These are phyloP conservation scores for Agraylea sexmaculata DNA, from an alignment of 1,140 invertebrate species.

Conservation along the genomic window DNA sequence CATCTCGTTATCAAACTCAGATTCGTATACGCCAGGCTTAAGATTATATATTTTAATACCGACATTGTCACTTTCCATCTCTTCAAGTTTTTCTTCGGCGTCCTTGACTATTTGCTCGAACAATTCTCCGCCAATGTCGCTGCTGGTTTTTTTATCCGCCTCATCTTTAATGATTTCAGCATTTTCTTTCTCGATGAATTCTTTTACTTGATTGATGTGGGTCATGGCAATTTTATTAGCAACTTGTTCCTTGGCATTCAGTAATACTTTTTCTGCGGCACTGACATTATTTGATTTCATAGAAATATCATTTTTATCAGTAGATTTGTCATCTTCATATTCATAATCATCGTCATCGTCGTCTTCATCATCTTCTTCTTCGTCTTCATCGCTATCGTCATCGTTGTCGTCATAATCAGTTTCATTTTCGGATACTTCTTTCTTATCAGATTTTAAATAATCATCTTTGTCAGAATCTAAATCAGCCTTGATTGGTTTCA, in stretches of 20 bases:
- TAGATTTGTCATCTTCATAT: conserved; percentile 25
- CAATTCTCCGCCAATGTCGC: background rate
- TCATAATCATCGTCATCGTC: conserved; percentile 22
- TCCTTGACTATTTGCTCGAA: background rate
- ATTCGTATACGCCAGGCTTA: too few species aligned
- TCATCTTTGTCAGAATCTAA: conserved; percentile 31
- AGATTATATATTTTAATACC: too few species aligned
- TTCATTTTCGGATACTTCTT: conserved; percentile 25
- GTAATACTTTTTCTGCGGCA: conserved; percentile 24
- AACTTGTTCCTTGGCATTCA: conserved; percentile 17
- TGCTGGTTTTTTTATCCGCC: background rate
- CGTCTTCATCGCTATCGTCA: conserved; percentile 16
- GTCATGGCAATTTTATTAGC: conserved; percentile 19
- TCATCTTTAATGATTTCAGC: conserved; percentile 2
- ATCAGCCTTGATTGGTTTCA: conserved; percentile 15
- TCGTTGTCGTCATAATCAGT: conserved; percentile 22
- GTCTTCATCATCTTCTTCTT: conserved; percentile 20
- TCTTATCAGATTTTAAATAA: conserved; percentile 14
- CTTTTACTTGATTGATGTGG: conserved; percentile 25
- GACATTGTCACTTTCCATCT: background rate
- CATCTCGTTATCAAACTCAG: too few species aligned
- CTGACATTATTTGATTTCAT: conserved; percentile 7
- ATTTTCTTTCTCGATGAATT: conserved; percentile 29
- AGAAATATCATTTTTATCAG: conserved; percentile 19
- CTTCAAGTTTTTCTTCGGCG: background rate